Conservation (phyloP, 2,113 vertebrate genomes). For the Silurus meridionalis region DNA sequence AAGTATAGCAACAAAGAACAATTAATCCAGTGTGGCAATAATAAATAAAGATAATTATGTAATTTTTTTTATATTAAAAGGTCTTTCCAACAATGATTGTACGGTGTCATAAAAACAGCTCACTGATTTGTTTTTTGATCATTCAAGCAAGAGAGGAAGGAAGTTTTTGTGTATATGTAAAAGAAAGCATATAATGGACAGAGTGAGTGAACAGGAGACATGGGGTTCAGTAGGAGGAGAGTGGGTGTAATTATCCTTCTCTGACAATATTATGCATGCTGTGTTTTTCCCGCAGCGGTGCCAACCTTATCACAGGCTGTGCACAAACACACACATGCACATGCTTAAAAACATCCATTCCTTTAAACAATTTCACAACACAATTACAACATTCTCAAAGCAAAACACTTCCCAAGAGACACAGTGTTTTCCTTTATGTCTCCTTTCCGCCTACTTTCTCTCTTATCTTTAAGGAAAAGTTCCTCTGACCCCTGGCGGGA, state of each 20-base stretch:
- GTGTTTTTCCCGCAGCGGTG: slow-evolving; percentile 40
- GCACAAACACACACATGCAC: slow-evolving; percentile 27
- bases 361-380: slow-evolving; percentile 31
- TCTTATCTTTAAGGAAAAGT: slow-evolving; percentile 57
- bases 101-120: not conserved
- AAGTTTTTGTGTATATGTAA: slow-evolving; percentile 15
- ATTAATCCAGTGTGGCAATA: not conserved
- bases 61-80: not conserved
- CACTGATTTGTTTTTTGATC: slow-evolving; percentile 5
- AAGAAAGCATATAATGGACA: slow-evolving; percentile 15
- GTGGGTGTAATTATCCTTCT: slow-evolving; percentile 26
- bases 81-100: not conserved
- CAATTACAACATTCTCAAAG: slow-evolving; percentile 36
- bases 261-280: slow-evolving; percentile 31
- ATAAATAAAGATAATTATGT: not conserved
- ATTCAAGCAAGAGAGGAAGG: slow-evolving; percentile 17
- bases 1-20: not conserved
- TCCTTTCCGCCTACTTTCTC: slow-evolving; percentile 39
- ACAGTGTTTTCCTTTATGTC: slow-evolving; percentile 42
- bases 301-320: slow-evolving; percentile 26
- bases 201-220: slow-evolving; percentile 18
- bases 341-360: slow-evolving; percentile 17
- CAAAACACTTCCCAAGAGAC: slow-evolving; percentile 41
- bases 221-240: slow-evolving; percentile 10
- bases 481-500: slow-evolving; percentile 50